Evolutionary conservation across 2,888 invertebrate genomes (phyloP).

Genomic region (Sinotaia quadrata): DNA sequence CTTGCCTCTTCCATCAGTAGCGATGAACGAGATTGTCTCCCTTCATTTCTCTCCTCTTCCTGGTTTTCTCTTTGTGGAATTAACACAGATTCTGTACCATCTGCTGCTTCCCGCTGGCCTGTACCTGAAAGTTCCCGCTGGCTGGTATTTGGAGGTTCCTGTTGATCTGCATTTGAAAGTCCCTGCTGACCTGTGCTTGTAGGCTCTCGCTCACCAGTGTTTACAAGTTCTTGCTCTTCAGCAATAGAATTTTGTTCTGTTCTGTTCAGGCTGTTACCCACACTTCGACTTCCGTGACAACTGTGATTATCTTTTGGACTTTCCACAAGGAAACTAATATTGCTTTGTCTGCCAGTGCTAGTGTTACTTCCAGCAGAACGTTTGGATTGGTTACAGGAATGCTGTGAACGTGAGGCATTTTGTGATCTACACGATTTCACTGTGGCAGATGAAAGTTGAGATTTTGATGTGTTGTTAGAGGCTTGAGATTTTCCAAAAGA

Average conservation of each 20-base stretch:
- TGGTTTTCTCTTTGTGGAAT: background rate
- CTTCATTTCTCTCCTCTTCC: too few relatives aligned
- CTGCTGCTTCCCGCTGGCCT: background rate
- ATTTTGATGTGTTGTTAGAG: slow-evolving; percentile 14
- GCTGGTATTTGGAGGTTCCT: too few relatives aligned
- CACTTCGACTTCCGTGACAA: background rate
- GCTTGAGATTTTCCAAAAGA: background rate
- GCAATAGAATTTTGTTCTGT: background rate
- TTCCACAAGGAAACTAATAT: background rate
- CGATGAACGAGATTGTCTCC: slow-evolving; percentile 13
- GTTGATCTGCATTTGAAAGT: too few relatives aligned
- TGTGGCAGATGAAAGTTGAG: background rate
- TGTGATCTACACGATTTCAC: background rate
- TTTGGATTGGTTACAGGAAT: background rate
- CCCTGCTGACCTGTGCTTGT: too few relatives aligned
- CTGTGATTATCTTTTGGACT: background rate
- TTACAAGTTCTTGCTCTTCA: slow-evolving; percentile 1
- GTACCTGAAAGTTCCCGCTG: background rate
- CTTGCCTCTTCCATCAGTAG: slow-evolving; percentile 20
- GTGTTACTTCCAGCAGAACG: background rate
- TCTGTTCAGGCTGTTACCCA: background rate
- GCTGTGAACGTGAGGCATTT: background rate
- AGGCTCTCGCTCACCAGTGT: too few relatives aligned
- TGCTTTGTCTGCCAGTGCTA: background rate
- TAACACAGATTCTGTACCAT: background rate